These are phyloP conservation scores for Busseola fusca DNA, from an alignment of 2,888 invertebrate genomes.

Conservation along the genomic window DNA sequence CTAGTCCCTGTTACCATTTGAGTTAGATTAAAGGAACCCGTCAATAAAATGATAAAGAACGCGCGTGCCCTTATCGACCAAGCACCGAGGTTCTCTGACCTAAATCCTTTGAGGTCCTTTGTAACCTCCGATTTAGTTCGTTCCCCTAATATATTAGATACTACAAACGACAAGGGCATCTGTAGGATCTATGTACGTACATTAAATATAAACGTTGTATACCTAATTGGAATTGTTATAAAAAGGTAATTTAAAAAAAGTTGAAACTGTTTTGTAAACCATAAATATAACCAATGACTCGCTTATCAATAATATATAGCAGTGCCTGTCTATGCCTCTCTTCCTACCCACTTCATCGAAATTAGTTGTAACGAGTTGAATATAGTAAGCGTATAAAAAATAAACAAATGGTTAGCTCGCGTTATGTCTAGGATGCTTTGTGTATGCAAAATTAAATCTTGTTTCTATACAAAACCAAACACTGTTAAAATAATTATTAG, in stretches of 20 bases:
- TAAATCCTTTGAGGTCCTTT: conserved; percentile 34
- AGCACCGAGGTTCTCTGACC: conserved; percentile 30
- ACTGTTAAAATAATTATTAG: background rate
- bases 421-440: background rate
- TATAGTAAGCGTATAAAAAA: background rate
- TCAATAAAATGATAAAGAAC: background rate
- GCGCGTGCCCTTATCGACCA: conserved; percentile 25
- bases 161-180: conserved; percentile 3
- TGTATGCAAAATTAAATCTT: background rate
- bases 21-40: background rate
- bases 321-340: background rate
- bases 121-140: conserved; percentile 15
- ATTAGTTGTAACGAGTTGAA: background rate
- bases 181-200: background rate
- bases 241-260: background rate
- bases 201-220: background rate
- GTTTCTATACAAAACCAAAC: background rate
- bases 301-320: background rate
- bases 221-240: background rate
- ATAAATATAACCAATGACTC: background rate
- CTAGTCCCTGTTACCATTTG: background rate
- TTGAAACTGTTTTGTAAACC: background rate
- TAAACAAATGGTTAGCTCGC: conserved; percentile 3
- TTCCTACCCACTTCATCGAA: background rate
- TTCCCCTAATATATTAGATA: background rate